These are phyloP conservation scores for Teleogryllus oceanicus DNA, from an alignment of 2,888 invertebrate species.

Conservation along the genomic window DNA sequence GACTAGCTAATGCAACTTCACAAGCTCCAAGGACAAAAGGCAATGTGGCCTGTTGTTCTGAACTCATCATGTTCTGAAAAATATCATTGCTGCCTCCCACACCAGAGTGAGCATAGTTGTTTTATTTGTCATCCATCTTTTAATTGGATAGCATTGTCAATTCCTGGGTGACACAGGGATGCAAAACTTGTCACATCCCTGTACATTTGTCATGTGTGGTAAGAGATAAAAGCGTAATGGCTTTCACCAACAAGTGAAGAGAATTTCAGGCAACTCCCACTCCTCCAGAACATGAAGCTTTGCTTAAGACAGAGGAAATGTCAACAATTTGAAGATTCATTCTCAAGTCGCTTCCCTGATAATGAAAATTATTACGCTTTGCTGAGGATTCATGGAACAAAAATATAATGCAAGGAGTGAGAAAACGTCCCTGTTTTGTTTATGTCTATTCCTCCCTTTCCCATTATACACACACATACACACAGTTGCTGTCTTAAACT, in stretches of 20 bases:
- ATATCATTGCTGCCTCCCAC: not conserved
- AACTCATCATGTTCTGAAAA: conserved; percentile 19
- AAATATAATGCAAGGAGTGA: not conserved
- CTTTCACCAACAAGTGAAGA: not conserved
- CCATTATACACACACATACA: not conserved
- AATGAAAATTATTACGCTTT: conserved; percentile 18
- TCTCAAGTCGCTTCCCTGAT: not conserved
- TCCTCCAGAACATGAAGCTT: conserved; percentile 11
- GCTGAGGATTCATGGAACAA: not conserved
- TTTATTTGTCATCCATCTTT: not conserved
- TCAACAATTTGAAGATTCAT: not conserved
- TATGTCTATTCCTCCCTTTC: not conserved
- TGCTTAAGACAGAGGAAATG: not conserved
- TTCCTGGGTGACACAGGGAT: not conserved
- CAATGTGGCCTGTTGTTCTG: not conserved
- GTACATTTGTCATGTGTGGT: not conserved
- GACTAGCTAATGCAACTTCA: conserved; percentile 58
- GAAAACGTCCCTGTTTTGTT: not conserved
- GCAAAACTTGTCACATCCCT: not conserved
- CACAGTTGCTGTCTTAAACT: conserved; percentile 9
- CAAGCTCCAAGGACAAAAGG: not conserved
- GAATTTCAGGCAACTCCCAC: not conserved
- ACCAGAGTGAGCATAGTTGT: conserved; percentile 12
- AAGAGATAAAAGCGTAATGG: not conserved
- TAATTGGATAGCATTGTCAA: conserved; percentile 12